These are phyloP conservation scores for Callopanchax toddi DNA, from an alignment of 2,113 vertebrate species.

Conservation along the genomic window DNA sequence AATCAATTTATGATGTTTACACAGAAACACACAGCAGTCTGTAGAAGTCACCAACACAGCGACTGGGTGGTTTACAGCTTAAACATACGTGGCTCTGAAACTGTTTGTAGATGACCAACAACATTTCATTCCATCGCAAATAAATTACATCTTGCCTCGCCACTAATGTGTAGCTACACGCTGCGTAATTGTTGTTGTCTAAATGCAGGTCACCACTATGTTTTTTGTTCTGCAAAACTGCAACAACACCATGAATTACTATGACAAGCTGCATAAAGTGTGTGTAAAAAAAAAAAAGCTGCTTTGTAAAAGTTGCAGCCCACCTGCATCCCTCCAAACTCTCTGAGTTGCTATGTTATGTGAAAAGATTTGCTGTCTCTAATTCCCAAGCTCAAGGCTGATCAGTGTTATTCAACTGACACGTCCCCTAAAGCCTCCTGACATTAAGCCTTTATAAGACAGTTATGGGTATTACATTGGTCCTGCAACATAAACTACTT, in stretches of 20 bases:
- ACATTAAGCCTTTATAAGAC: slow-evolving; percentile 72
- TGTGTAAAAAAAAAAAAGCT: slow-evolving; percentile 3
- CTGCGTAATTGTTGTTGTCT: slow-evolving; percentile 30
- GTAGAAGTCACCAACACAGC: slow-evolving; percentile 42
- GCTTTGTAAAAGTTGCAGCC: slow-evolving; percentile 20
- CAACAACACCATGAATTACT: background rate
- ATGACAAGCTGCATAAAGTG: background rate
- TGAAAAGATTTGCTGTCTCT: slow-evolving; percentile 58
- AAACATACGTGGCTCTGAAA: slow-evolving; percentile 49
- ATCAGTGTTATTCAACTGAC: slow-evolving; percentile 71
- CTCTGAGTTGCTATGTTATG: slow-evolving; percentile 49
- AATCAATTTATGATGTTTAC: slow-evolving; percentile 81
- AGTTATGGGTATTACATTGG: slow-evolving; percentile 61
- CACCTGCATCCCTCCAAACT: slow-evolving; percentile 34
- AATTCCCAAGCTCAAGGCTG: slow-evolving; percentile 67
- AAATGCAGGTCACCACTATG: slow-evolving; percentile 26
- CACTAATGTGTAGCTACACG: slow-evolving; percentile 47
- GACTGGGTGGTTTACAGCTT: slow-evolving; percentile 59
- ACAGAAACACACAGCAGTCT: slow-evolving; percentile 65
- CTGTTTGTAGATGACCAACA: slow-evolving; percentile 58
- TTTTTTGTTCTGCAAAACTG: slow-evolving; percentile 8
- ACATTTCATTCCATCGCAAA: slow-evolving; percentile 44
- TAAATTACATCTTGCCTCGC: slow-evolving; percentile 41
- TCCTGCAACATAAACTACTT: slow-evolving; percentile 64
- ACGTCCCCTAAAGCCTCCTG: slow-evolving; percentile 59